These are phyloP conservation scores for Gorsachius magnificus DNA, from an alignment of 2,797 vertebrate genomes.

Conservation along the genomic window DNA sequence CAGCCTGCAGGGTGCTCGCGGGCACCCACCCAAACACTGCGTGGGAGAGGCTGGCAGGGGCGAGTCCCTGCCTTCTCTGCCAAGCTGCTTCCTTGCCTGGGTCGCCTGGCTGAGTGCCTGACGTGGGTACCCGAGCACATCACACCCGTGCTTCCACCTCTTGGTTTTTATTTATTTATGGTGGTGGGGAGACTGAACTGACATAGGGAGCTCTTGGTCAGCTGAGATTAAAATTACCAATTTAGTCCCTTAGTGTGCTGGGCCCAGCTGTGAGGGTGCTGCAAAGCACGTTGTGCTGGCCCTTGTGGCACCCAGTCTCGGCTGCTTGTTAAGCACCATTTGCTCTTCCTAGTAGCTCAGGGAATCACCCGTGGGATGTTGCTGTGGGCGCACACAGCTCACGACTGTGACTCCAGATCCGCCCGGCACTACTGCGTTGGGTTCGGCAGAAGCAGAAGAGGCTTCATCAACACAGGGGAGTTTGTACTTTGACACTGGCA, in stretches of 20 bases:
- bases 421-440: background rate
- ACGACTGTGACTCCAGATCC: background rate
- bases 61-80: background rate
- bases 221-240: background rate
- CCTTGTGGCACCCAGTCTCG: accelerated
- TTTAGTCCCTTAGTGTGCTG: accelerated
- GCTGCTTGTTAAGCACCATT: background rate
- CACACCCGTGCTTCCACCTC: background rate
- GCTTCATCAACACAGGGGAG: background rate
- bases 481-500: background rate
- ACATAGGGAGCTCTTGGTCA: background rate
- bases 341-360: background rate
- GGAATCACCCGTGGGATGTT: background rate
- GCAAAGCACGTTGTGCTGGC: background rate
- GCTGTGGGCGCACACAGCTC: background rate
- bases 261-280: background rate
- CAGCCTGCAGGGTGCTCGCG: background rate
- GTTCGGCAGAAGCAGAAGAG: background rate
- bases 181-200: background rate
- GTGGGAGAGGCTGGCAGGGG: background rate
- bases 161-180: background rate
- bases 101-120: background rate
- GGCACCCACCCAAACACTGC: background rate
- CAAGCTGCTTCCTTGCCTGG: background rate
- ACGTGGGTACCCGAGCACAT: background rate